Evolutionary conservation across 2,888 invertebrate genomes (phyloP).

Genomic region (Sesamia inferens): DNA sequence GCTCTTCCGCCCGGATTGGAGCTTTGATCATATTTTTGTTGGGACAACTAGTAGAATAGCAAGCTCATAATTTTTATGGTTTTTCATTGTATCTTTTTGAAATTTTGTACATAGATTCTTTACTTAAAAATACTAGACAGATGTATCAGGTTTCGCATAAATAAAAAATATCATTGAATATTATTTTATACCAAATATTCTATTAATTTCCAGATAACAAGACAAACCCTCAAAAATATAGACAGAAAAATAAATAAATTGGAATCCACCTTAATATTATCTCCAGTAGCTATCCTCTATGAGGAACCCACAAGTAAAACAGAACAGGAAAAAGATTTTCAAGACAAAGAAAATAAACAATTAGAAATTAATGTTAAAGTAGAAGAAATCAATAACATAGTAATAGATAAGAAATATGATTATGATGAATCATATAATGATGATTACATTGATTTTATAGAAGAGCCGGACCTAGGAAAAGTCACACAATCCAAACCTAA

Average conservation of each 20-base stretch:
- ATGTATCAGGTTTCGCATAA: too few species aligned
- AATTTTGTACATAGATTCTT: too few species aligned
- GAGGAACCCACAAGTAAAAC: conserved; percentile 15
- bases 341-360: conserved; percentile 34
- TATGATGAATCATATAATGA: conserved; percentile 23
- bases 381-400: conserved; percentile 34
- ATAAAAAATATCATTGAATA: not conserved
- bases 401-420: conserved; percentile 25
- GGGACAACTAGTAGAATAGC: too few species aligned
- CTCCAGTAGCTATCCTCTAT: conserved; percentile 23
- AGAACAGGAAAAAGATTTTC: conserved; percentile 11
- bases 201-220: conserved; percentile 55
- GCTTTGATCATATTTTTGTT: too few species aligned
- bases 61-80: too few species aligned
- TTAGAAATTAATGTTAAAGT: conserved; percentile 41
- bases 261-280: conserved; percentile 47
- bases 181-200: not conserved
- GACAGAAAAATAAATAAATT: conserved; percentile 63
- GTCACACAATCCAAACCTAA: conserved; percentile 17
- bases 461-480: conserved; percentile 20
- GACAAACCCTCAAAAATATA: conserved; percentile 51
- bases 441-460: conserved; percentile 28
- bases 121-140: too few species aligned
- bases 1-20: too few species aligned
- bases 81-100: too few species aligned